phyloP scores from a whole-genome alignment of 2,797 vertebrate species.

The Sylvilagus floridanus region DNA sequence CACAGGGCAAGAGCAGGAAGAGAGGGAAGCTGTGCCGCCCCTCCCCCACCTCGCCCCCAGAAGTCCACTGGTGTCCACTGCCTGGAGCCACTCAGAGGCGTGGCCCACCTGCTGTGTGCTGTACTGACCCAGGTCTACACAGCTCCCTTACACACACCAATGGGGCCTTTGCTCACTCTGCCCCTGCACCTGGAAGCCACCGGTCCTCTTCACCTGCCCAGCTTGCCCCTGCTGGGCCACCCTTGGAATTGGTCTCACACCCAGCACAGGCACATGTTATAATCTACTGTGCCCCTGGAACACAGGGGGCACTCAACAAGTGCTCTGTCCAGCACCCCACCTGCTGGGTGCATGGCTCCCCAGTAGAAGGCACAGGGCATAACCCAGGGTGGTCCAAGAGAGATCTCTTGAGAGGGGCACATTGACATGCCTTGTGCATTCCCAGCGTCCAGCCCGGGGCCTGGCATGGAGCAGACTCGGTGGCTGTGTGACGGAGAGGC shows the following conservation, averaged over 20 bases:
- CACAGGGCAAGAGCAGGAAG: background rate
- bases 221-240: background rate
- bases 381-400: fast-evolving
- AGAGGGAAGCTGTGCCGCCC: background rate
- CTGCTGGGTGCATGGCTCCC: background rate
- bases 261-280: background rate
- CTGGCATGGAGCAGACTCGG: background rate
- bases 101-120: background rate
- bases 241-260: background rate
- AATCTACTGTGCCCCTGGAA: background rate
- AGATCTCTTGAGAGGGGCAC: background rate
- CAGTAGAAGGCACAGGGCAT: background rate
- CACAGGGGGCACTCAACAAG: background rate
- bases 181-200: background rate
- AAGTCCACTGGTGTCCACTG: background rate
- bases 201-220: background rate
- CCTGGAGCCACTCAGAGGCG: background rate
- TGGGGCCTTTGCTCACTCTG: background rate
- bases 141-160: background rate
- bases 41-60: background rate
- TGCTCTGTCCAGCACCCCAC: background rate
- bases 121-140: background rate
- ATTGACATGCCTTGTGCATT: background rate
- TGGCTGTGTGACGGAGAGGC: background rate
- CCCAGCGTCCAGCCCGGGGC: background rate